Base-by-base conservation (phyloP, 1,140 invertebrate genomes). In the Drosophila arawakana region DNA sequence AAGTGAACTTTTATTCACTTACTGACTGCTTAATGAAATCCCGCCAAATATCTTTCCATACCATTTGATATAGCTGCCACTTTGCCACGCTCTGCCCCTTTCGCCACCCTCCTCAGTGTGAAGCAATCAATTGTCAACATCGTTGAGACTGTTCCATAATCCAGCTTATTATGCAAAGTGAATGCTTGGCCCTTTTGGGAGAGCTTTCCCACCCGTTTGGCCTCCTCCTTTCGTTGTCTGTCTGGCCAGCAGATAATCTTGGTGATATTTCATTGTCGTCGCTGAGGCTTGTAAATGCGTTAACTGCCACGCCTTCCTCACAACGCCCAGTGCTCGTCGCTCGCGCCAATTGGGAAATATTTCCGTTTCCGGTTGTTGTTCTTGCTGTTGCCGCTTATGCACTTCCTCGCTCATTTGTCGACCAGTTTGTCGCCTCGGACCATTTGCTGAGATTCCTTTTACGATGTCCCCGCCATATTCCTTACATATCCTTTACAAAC, bases 91-190 rank as follows among this genome's bases (percentile, higher is more conserved):
- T 21, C 41, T 37, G 46, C 34, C 43, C 13, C 10, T 34, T 7
- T 1, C 13, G 0, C 8, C n/a, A 44, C 7, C 8, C 30, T 15
- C 18, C 13, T 11, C 21, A 30, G 30, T 43, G 58, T 49, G 35
- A 9, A 52, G 66, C 76, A 80, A 82, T 83, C 76, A 88, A 84
- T 83, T 89, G 83, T 77, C 83, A 82, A 70, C 71, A 46, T 69
- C 65, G 58, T 69, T 49, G 41, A 30, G 21, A 54, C 44, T 63
- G 37, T 43, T 61, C 63, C 83, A 88, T 86, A 86, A 86, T 82
- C 84, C 74, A 63, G 80, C 84, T 88, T 88, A 88, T 88, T 88
- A 88, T 88, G 84, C 84, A 89, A 88, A 88, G 74, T 89, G 73
- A 89, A 78, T 80, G 83, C 76, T 49, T 35, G 18, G 9, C 55